Evolutionary conservation across 2,113 vertebrate species (phyloP), one percentile per base, ranked within the genome.

Genomic region (Nycticorax nycticorax): DNA sequence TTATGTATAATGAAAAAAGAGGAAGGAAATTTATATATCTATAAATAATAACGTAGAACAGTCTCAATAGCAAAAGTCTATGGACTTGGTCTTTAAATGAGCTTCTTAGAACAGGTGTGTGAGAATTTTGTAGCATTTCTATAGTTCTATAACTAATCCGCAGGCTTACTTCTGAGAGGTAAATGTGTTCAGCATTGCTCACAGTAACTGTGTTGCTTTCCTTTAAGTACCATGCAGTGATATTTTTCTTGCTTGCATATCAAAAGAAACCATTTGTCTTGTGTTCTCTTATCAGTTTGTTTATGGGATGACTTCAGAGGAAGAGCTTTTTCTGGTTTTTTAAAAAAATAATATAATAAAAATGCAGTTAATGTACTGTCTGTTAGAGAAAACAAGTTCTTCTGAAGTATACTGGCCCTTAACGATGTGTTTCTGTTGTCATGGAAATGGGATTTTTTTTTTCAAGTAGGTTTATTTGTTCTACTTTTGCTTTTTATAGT

Each of bases 391-490:
- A 94, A n/a, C 30, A 85, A 10, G 8, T 87, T 88, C 16, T 96
- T 87, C 83, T 96, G 97, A 96, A 86, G 48, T 96, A 60, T 87
- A 80, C 88, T 96, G 80, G 76, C 95, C 89, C 89, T 97, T 97
- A 98, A 95, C 91, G 41, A 94, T 97, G 57, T 94, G 73, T 91
- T 97, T 95, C 96, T 93, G 98, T 98, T 98, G 98, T 97, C 98
- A 98, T 98, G 98, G 98, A 97, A 98, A 98, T 97, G 59, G 55
- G 86, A 67, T 85, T 88, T 47, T 66, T 35, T 35, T 83, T 76
- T 84, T 35, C 79, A 96, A 91, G 89, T 92, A 96, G 84, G 57
- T 96, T 98, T 97, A 94, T 98, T 95, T 97, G 80, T 92, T 93
- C 73, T 96, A 76, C 66, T 96, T 80, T 96, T 97, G 88, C 94